Evolutionary conservation across 2,888 invertebrate genomes (phyloP), one percentile per base, ranked within the genome.

Genomic region (Liodrosophila aerea): DNA sequence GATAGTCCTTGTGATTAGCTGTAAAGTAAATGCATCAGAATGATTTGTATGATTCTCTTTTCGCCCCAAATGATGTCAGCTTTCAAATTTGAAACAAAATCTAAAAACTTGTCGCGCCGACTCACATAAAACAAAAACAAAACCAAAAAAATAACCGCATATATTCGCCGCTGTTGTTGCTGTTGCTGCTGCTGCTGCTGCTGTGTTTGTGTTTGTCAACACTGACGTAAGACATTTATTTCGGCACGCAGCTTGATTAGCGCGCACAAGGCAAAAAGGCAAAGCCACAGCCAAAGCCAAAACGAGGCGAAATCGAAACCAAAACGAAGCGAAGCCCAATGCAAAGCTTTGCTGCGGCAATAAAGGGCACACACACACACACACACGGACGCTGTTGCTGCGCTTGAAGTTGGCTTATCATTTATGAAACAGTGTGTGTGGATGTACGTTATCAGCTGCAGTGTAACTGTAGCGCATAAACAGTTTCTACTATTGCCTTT

Each of bases 1-100:
- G 92, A 90, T 94, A 94, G 87, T 94, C 94, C 88, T 93, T 92
- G 58, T 93, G 94, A 80, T 93, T 93, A 88, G 93, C 94, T 94
- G 91, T 9, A 91, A 56, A 41, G 11, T 15, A 37, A 46, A 2
- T 40, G 29, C 11, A 49, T 46, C 39, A 57, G 29, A 49, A 37
- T 39, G 45, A 43, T 57, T 57, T 45, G 16, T 43, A 45, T 45
- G 54, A 49, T 33, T 27, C 22, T 18, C 34, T n/a, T 56, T 41
- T 49, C 34, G 22, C n/a, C 11, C 51, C 57, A 64, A 64, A 83
- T 81, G 81, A 81, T 83, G 83, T 81, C 80, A 81, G 64, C 68
- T 44, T 33, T 47, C 29, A 16, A 44, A 9, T 51, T 11, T 33
- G 22, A 63, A 50, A 49, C 31, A 60, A 73, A 54, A 63, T 59